These are phyloP conservation scores for Lithobates pipiens DNA, from an alignment of 2,797 vertebrate genomes.

Conservation along the genomic window DNA sequence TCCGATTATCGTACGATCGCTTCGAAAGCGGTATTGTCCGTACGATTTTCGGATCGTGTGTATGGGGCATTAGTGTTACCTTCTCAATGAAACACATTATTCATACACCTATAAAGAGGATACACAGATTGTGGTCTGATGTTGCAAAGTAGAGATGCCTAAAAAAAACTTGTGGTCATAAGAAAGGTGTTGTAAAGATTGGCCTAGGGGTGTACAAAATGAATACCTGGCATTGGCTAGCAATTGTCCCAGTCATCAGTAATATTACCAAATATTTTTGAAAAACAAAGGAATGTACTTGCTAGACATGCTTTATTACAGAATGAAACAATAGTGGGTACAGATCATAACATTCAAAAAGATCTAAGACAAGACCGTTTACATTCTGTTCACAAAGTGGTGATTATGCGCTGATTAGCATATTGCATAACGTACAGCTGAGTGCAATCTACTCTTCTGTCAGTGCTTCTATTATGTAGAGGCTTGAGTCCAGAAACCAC, in stretches of 20 bases:
- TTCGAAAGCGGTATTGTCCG: no score
- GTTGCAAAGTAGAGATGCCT: no score
- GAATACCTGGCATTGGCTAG: neutral
- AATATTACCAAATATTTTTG: neutral
- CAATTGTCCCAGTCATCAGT: neutral
- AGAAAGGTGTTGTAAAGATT: no score
- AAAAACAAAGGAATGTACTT: neutral
- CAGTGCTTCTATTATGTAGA: neutral
- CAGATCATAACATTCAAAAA: neutral
- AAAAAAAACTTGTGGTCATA: no score
- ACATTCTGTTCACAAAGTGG: slow-evolving; percentile 9
- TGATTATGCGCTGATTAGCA: slow-evolving; percentile 6
- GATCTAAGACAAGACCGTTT: neutral
- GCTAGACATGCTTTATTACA: neutral
- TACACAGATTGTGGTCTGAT: no score
- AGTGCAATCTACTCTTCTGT: neutral
- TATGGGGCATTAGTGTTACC: no score
- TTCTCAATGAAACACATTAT: no score
- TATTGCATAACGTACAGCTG: neutral
- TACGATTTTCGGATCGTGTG: no score
- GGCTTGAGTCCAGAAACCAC: neutral
- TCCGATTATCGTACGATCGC: no score
- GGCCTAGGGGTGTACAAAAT: no score
- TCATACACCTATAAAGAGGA: no score
- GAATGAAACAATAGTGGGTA: slow-evolving; percentile 1